These are phyloP conservation scores for Punctoribates punctum DNA, from an alignment of 2,888 invertebrate species.

Conservation along the genomic window DNA sequence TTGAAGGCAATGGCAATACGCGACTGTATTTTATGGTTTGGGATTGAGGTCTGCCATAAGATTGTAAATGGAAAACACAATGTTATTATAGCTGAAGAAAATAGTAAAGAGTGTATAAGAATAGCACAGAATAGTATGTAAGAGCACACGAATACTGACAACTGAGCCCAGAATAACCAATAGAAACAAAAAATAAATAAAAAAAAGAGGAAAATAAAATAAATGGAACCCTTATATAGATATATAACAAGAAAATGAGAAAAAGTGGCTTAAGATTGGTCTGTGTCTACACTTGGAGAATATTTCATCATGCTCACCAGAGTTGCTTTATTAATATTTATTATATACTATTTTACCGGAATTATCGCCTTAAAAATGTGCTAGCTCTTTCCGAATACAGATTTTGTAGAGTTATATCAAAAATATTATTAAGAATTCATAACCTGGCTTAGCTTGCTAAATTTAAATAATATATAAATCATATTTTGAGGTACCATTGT, in stretches of 20 bases:
- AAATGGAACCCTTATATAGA: neutral
- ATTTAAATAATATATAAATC: too few species aligned
- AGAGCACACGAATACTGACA: neutral
- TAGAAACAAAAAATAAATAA: slow-evolving; percentile 7
- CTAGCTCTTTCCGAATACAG: too few species aligned
- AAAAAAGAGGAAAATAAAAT: neutral
- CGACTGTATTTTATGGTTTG: slow-evolving; percentile 31
- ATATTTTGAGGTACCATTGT: too few species aligned
- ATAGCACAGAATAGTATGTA: neutral
- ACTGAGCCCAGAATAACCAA: neutral
- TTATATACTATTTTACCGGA: too few species aligned
- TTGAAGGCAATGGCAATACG: neutral
- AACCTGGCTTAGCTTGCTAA: too few species aligned
- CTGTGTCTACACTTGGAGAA: neutral
- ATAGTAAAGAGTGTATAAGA: neutral
- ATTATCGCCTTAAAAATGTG: too few species aligned
- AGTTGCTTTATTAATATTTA: too few species aligned
- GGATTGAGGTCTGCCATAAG: slow-evolving; percentile 38
- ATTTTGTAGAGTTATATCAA: too few species aligned
- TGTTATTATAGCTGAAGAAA: slow-evolving; percentile 29
- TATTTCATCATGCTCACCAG: too few species aligned
- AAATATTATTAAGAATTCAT: too few species aligned
- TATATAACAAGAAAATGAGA: neutral
- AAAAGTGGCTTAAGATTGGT: neutral
- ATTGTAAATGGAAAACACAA: slow-evolving; percentile 38